Base-by-base conservation (phyloP, 1,140 invertebrate species). In the Trachymyrmex cornetzi region DNA sequence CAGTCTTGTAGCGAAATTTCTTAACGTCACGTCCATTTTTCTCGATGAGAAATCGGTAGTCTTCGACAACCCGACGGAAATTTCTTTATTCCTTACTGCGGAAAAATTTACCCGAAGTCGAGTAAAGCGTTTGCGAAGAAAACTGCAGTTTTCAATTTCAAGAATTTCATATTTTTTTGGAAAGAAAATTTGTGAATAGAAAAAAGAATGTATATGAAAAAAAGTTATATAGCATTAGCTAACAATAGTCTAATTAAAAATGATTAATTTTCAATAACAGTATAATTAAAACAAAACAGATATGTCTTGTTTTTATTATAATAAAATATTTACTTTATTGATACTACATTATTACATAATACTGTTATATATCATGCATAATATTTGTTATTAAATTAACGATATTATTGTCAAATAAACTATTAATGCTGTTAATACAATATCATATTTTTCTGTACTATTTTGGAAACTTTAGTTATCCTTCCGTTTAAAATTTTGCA, bases 21-120 rank as follows among this genome's bases (percentile, higher is more conserved):
- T 84, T 50, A 72, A 61, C 38, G 38, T 82, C 80, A 61, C 38
- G 38, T 75, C 14, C 9, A n/a, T 14, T 64, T 14, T 81, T 57
- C 16, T 53, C 69, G 38, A 75, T 57, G 24, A 82, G n/a, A 74
- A 59, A 74, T 82, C n/a, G 69, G 7, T 2, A n/a, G 3, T 57
- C 22, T 27, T 64, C 11, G 59, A 79, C 38, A 53, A 22, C 4
- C 27, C n/a, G 24, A 27, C 55, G 38, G 57, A 82, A 74, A 84
- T 75, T 38, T 38, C 34, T 74, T 74, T 14, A 48, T 34, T 30
- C n/a, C 50, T 3, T 14, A 44, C 6, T 22, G 16, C 22, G 11
- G 59, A 24, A 84, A 84, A 75, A 50, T 84, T 48, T 22, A 34
- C 44, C 27, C 16, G 11, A 71, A 27, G 19, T 50, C 19, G 16